These are phyloP conservation scores for Aphis craccivora DNA, from an alignment of 1,140 invertebrate species.

Conservation along the genomic window DNA sequence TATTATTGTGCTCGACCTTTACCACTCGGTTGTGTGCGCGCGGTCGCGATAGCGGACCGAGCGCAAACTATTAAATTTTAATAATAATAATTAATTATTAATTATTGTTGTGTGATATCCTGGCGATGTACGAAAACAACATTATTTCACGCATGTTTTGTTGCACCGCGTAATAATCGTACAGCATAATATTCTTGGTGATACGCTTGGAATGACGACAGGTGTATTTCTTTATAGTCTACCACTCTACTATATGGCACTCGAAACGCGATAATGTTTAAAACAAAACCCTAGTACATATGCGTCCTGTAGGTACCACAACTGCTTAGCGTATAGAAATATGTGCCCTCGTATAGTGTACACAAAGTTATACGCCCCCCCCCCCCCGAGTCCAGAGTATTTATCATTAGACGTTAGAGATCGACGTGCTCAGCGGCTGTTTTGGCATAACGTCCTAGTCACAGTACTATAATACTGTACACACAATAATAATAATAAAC, in stretches of 20 bases:
- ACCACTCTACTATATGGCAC: background rate
- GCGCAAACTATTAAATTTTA: conserved; percentile 9
- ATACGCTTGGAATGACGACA: background rate
- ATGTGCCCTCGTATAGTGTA: background rate
- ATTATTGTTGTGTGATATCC: background rate
- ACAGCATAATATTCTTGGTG: background rate
- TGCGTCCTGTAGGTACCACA: background rate
- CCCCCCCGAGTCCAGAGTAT: background rate
- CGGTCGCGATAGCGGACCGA: background rate
- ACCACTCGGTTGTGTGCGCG: background rate
- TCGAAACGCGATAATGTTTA: background rate
- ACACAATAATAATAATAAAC: background rate
- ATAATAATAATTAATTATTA: background rate
- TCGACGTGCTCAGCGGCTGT: background rate
- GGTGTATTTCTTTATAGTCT: conserved; percentile 10
- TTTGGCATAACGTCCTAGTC: background rate
- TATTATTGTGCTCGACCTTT: conserved; percentile 35
- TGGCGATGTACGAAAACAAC: conserved; percentile 9
- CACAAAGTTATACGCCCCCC: background rate
- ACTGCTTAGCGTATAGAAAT: background rate
- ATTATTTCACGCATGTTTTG: background rate
- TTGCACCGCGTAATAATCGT: background rate
- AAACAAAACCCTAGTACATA: background rate
- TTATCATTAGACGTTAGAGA: background rate
- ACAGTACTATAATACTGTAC: background rate